A percentile compares a stretch with the other conserved stretches of the same genome.
phyloP scores from a whole-genome alignment of 1,140 invertebrate genomes.

The Luehdorfia chinensis region DNA sequence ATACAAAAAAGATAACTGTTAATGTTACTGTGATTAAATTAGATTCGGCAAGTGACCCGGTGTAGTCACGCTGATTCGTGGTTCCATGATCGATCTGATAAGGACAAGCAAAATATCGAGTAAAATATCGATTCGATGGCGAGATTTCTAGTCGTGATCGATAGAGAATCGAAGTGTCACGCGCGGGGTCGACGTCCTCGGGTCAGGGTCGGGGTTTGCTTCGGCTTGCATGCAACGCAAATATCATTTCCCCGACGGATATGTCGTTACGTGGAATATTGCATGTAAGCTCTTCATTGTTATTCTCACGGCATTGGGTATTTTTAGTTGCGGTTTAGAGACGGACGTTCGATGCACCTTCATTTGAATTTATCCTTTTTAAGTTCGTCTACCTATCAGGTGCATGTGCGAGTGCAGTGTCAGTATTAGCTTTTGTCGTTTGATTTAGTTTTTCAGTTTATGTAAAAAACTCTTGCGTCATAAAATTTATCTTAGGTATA shows the following conservation, averaged over 20 bases:
- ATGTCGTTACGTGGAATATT: constrained; percentile 67
- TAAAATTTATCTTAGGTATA: not conserved
- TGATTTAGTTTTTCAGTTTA: too few species aligned
- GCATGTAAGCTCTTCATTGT: constrained; percentile 65
- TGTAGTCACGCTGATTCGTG: constrained; percentile 52
- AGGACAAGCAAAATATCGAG: constrained; percentile 67
- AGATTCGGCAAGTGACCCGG: constrained; percentile 47
- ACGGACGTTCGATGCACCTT: constrained; percentile 11
- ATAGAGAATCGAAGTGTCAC: constrained; percentile 75
- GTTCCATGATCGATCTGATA: constrained; percentile 57
- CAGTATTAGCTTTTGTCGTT: too few species aligned
- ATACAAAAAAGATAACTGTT: constrained; percentile 61
- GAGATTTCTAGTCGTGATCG: constrained; percentile 71
- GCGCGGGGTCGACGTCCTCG: constrained; percentile 57
- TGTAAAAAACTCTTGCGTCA: too few species aligned
- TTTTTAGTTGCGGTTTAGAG: constrained; percentile 26
- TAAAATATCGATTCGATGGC: constrained; percentile 57
- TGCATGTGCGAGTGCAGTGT: constrained; percentile 3
- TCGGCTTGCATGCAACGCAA: constrained; percentile 58
- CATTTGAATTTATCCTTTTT: constrained; percentile 15
- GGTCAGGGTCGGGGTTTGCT: constrained; percentile 67
- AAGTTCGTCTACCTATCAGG: constrained; percentile 10
- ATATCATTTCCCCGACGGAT: constrained; percentile 62
- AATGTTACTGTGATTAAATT: constrained; percentile 50
- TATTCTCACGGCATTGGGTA: constrained; percentile 41